Base-by-base conservation (phyloP, 2,113 vertebrate species). In the Heteronetta atricapilla region DNA sequence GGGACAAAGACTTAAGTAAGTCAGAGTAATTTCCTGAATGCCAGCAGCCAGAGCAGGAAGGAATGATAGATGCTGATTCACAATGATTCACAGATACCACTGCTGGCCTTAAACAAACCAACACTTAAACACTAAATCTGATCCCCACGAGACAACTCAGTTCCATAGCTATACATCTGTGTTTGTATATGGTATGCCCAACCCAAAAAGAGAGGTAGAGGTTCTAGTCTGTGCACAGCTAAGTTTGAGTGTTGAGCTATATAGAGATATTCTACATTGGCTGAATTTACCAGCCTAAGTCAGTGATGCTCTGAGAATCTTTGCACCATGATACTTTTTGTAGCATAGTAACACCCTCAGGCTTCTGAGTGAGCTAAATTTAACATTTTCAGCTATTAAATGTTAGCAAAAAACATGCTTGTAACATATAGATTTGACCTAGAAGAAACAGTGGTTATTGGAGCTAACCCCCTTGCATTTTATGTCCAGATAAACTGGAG, bases 11-110 rank as follows among this genome's bases (percentile, higher is more conserved):
- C 38, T 36, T 70, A 92, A 94, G 70, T 29, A 93, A 91, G 68
- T 88, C 78, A 58, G 70, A 96, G 58, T 59, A 89, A 94, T 94
- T 95, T 93, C 56, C 86, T 86, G 86, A 82, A 69, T 56, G 59
- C 29, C 66, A 64, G 67, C 2, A 25, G 82, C 58, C 70, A 88
- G 52, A 79, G 52, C 19, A 78, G 60, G 68, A 90, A 95, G 56
- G 29, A 90, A 19, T 19, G 60, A 59, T 58, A 90, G 80, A 86
- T 83, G 12, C 25, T 59, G 3, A 3, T 75, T 88, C 28, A 42
- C 26, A 55, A 11, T 50, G 59, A 70, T n/a, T 69, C 55, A 83
- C 33, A 70, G 29, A 48, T 93, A 72, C 13, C 21, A 67, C 17
- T 0, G 6, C n/a, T 63, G 56, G 9, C 59, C 40, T 83, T 93